Conservation (phyloP, 2,113 vertebrate species). For the Etheostoma cragini region DNA sequence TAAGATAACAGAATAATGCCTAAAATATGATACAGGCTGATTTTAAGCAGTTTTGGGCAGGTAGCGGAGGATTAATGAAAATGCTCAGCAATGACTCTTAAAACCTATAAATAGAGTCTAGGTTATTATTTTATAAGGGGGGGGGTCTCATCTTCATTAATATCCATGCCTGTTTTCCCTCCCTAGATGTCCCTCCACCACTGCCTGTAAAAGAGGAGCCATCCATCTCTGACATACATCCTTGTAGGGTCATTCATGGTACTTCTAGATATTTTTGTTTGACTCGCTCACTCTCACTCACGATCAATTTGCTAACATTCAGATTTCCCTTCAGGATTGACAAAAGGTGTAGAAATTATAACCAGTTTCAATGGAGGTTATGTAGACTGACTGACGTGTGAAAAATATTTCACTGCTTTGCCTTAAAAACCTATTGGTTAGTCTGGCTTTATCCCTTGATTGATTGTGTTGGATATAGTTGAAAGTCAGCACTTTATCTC, state of each 20-base stretch:
- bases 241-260: slow-evolving; percentile 82
- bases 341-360: neutral
- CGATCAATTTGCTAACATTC: neutral
- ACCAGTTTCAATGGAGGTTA: neutral
- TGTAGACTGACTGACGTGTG: neutral
- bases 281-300: neutral
- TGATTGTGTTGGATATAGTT: neutral
- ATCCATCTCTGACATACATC: slow-evolving; percentile 9
- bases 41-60: neutral
- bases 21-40: neutral
- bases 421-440: neutral
- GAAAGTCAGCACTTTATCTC: neutral
- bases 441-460: neutral
- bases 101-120: neutral
- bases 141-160: neutral
- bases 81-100: too few relatives aligned
- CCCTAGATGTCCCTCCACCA: slow-evolving; percentile 69
- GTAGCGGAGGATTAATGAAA: neutral
- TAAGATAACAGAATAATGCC: neutral
- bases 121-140: neutral
- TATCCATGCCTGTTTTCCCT: neutral
- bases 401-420: neutral
- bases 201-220: slow-evolving; percentile 75
- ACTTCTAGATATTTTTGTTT: slow-evolving; percentile 45
- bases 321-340: neutral